Percentiles rank a stretch among this genome's conserved stretches.
Conservation (phyloP, 2,113 vertebrate genomes). For the Upupa epops region DNA sequence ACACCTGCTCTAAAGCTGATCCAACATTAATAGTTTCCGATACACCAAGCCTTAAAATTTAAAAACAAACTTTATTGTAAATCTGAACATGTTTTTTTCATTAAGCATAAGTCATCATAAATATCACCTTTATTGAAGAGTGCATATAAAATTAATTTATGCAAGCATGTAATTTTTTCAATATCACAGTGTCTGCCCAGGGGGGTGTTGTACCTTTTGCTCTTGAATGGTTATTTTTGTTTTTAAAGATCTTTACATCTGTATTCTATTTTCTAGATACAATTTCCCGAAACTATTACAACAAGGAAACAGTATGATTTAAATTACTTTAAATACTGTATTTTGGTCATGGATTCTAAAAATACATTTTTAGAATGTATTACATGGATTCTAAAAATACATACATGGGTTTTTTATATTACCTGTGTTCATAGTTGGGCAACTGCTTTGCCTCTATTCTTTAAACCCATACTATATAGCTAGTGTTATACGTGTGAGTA, state of each 20-base stretch:
- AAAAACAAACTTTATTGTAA: not conserved
- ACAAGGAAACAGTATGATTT: not conserved
- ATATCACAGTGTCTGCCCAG: not conserved
- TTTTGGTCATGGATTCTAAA: not conserved
- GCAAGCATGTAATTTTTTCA: rapidly evolving
- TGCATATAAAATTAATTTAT: not conserved
- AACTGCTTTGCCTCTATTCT: not conserved
- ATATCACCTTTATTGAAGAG: not conserved
- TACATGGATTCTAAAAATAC: too few relatives aligned
- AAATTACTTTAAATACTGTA: not conserved
- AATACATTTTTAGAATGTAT: too few relatives aligned
- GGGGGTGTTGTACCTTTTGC: not conserved
- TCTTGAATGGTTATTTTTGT: not conserved
- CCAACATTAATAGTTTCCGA: rapidly evolving
- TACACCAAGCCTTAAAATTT: rapidly evolving
- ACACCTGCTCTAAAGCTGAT: not conserved
- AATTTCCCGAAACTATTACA: not conserved
- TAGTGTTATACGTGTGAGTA: not conserved
- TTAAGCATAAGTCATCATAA: not conserved
- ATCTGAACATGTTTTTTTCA: not conserved
- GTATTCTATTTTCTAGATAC: not conserved
- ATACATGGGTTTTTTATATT: too few relatives aligned
- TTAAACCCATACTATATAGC: not conserved
- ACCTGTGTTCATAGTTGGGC: not conserved
- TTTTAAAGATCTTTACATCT: not conserved